Base-by-base conservation (phyloP, 2,888 invertebrate genomes). In the Magallana nippona region DNA sequence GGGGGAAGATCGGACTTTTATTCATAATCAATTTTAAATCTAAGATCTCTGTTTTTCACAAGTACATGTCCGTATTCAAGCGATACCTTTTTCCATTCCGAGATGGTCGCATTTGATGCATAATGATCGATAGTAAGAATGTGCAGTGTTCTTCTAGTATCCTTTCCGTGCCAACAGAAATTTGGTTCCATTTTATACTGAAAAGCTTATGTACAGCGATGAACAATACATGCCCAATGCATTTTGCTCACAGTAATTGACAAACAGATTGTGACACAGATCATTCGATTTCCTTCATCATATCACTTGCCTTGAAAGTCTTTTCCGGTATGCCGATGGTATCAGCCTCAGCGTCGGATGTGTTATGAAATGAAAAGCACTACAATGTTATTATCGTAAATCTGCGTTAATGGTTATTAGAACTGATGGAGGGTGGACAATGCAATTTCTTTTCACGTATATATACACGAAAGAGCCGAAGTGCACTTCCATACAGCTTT, bases 301-400 rank as follows among this genome's bases (percentile, higher is more conserved):
- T 71, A 71, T 71, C 71, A 71, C 15, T 27, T 27, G 13, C 60
- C n/a, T n/a, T 8, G 22, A 17, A 27, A 13, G 22, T 71, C 13
- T 71, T 32, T 32, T 71, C 15, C 8, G 60, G 27, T 32, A 27
- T 15, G 71, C 71, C 32, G 71, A 13, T 71, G 27, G 71, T 27
- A 22, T 13, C 27, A 32, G 5, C 15, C 1, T 22, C 27, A 22
- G 32, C 71, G 22, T 27, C 15, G 15, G 27, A 71, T 11, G 27
- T 11, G 71, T 27, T 27, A 71, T 71, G 32, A 27, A 71, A 27
- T 71, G 3, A 27, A 27, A 27, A 15, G 71, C 15, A 27, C 71
- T 32, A 71, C 71, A 71, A 71, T 71, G 22, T 71, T 32, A 71
- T 71, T 71, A 71, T 32, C 71, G 71, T 71, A 71, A 71, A 22